These are phyloP conservation scores for Sthenelais limicola DNA, from an alignment of 2,888 invertebrate genomes.

Conservation along the genomic window DNA sequence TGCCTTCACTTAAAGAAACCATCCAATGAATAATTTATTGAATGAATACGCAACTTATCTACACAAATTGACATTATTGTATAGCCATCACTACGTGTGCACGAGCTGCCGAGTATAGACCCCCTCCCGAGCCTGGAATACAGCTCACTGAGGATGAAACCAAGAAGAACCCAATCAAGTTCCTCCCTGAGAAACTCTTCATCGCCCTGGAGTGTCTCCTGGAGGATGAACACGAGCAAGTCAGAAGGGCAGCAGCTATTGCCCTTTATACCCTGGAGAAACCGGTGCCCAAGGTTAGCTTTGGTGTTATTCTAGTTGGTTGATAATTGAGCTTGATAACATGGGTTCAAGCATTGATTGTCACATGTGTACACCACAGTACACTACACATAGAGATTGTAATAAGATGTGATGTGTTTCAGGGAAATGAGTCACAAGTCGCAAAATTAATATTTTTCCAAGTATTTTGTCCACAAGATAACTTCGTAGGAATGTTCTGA, in stretches of 20 bases:
- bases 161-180: conserved; percentile 40
- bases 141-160: conserved; percentile 41
- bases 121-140: conserved; percentile 58
- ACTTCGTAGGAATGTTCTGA: too few species aligned
- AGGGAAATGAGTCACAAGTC: too few species aligned
- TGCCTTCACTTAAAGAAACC: conserved; percentile 5
- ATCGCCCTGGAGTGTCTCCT: conserved; percentile 68
- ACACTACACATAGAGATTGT: too few species aligned
- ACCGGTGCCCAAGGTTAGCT: conserved; percentile 61
- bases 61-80: too few species aligned
- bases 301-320: too few species aligned
- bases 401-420: too few species aligned
- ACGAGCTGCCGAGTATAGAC: conserved; percentile 66
- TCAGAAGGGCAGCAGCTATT: conserved; percentile 69
- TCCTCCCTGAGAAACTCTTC: conserved; percentile 66
- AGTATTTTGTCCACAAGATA: too few species aligned
- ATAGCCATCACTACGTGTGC: conserved; percentile 68
- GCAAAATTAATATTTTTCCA: too few species aligned
- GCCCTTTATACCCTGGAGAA: conserved; percentile 67
- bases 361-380: too few species aligned
- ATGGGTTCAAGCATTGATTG: too few species aligned
- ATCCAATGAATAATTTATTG: not conserved
- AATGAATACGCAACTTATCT: too few species aligned
- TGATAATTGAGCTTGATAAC: too few species aligned
- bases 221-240: conserved; percentile 68